Base-by-base conservation (phyloP, 2,888 invertebrate genomes). In the Trissonchulus sp. region DNA sequence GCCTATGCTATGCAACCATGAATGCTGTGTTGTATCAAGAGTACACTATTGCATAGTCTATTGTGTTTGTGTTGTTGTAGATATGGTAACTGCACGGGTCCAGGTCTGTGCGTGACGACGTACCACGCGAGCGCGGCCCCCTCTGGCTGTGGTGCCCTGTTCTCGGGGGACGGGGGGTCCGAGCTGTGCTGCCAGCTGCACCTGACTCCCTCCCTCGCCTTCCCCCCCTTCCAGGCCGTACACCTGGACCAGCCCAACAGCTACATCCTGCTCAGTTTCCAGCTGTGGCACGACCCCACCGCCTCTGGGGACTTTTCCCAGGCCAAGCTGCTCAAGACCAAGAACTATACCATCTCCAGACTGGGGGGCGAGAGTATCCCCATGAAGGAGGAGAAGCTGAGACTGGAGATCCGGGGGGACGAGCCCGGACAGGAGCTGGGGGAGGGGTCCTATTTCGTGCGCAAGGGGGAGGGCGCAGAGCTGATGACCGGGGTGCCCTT, bases 71-170 rank as follows among this genome's bases (percentile, higher is more conserved):
- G n/a, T n/a, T n/a, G n/a, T 60, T 60, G 18, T n/a, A 60, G 60
- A 23, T 60, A 23, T 60, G 60, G 60, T 60, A 60, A 60, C n/a
- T 60, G 60, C n/a, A 23, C 60, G 18, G 60, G 18, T 23, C 18
- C 60, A n/a, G 60, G n/a, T n/a, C n/a, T 73, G 33, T 81, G 81
- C 76, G 79, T 79, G 71, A 78, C 80, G 15, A 81, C 81, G 15
- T 80, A 80, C 68, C 77, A 77, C n/a, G n/a, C n/a, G n/a, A n/a
- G n/a, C n/a, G n/a, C n/a, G n/a, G n/a, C n/a, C n/a, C n/a, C n/a
- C n/a, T n/a, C n/a, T n/a, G n/a, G n/a, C n/a, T n/a, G n/a, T n/a
- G n/a, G n/a, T n/a, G n/a, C n/a, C n/a, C n/a, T n/a, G n/a, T n/a
- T n/a, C n/a, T n/a, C n/a, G n/a, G n/a, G n/a, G n/a, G n/a, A n/a